phyloP scores from a whole-genome alignment of 1,140 invertebrate genomes.

The Steinernema khuongi region DNA sequence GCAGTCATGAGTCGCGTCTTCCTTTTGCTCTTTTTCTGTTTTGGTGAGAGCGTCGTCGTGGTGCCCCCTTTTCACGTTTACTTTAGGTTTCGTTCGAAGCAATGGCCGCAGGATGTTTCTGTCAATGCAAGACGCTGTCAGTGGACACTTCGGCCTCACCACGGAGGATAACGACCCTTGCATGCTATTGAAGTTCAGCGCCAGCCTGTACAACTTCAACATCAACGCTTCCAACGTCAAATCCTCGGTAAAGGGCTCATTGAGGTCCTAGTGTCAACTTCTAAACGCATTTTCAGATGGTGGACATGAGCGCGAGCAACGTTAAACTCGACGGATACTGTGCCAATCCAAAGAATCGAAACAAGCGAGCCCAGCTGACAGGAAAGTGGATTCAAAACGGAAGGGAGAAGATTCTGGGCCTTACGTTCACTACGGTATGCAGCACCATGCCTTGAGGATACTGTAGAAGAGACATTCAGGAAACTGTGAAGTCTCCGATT shows the following conservation, averaged over 20 bases:
- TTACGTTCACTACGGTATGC: background rate
- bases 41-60: background rate
- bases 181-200: background rate
- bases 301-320: background rate
- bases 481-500: background rate
- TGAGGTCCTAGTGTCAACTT: background rate
- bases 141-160: background rate
- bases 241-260: background rate
- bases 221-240: conserved; percentile 1
- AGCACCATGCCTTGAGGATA: background rate
- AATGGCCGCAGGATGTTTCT: background rate
- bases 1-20: background rate
- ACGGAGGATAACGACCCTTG: conserved; percentile 1
- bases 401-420: background rate
- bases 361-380: background rate
- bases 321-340: background rate
- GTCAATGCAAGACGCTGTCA: conserved; percentile 2
- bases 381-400: conserved; percentile 3
- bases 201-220: conserved; percentile 12
- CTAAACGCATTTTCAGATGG: background rate
- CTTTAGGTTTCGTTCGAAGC: background rate
- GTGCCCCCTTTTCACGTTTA: background rate
- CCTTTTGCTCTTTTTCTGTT: background rate
- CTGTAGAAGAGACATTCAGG: background rate
- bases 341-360: background rate